Evolutionary conservation across 2,888 invertebrate species (phyloP).

Genomic region (Drosophila kuntzei): DNA sequence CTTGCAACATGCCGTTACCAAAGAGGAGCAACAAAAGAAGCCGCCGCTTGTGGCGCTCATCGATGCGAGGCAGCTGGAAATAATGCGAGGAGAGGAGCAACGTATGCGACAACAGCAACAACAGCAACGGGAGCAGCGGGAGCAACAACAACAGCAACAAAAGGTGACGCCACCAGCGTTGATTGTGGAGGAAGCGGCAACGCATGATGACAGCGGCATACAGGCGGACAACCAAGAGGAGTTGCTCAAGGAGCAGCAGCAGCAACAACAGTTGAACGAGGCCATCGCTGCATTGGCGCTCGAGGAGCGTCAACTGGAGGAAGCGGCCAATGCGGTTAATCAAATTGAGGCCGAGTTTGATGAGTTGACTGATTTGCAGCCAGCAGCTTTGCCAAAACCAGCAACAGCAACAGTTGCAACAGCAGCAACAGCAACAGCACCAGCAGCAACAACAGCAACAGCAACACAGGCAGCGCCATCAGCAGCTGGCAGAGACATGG

Average conservation of each 20-base stretch:
- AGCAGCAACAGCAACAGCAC: conserved; percentile 14
- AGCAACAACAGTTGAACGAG: conserved; percentile 79
- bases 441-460: conserved; percentile 7
- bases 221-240: conserved; percentile 90
- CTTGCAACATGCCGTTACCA: conserved; percentile 84
- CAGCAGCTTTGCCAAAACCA: conserved; percentile 60
- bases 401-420: conserved; percentile 5
- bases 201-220: conserved; percentile 87
- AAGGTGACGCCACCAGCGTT: conserved; percentile 49
- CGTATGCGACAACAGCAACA: conserved; percentile 61
- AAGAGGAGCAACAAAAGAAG: conserved; percentile 82
- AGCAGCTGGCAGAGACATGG: conserved; percentile 77
- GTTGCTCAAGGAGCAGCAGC: conserved; percentile 63
- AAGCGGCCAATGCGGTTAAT: conserved; percentile 82
- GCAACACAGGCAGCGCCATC: conserved; percentile 30
- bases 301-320: conserved; percentile 79
- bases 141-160: conserved; percentile 23
- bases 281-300: conserved; percentile 81
- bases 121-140: conserved; percentile 26
- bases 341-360: conserved; percentile 82
- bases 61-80: conserved; percentile 86
- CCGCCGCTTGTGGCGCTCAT: conserved; percentile 82
- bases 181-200: conserved; percentile 85
- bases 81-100: conserved; percentile 85
- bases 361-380: conserved; percentile 70